Base-by-base conservation (phyloP, 2,888 invertebrate species). In the Ommatoiulus sabulosus region DNA sequence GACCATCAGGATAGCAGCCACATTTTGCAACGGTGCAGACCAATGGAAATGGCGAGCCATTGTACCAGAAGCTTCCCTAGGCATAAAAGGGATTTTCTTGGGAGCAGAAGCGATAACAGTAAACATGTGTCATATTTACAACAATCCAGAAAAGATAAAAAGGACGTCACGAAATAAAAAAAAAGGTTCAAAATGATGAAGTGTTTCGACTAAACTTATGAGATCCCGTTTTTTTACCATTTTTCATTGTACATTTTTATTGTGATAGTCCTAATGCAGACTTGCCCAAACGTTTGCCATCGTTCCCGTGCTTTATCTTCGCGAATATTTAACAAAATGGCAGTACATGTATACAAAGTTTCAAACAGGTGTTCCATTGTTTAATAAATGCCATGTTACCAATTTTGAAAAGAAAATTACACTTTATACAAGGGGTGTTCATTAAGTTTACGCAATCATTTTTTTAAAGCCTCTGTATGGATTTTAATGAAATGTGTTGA, bases 81-180 rank as follows among this genome's bases (percentile, higher is more conserved):
- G 10, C 72, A 72, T 72, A 72, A 72, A 48, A 72, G 72, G 72
- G 72, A 72, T 72, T 72, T 35, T 72, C 72, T 72, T 72, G 72
- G 24, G 10, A 72, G 72, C 24, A n/a, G 72, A n/a, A 35, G 6
- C 20, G 72, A 72, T 72, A 72, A 72, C 72, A 72, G 72, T 72
- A 72, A 72, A 72, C 72, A 72, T 72, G 72, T 72, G 72, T 72
- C 72, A 72, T 72, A 72, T 72, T 72, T 72, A 72, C 72, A 24
- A 72, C 72, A 72, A 72, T 72, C 24, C 72, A 72, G 24, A 8
- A 24, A 72, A 72, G 24, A 72, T 72, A 72, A 72, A 72, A 24
- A 72, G 15, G 10, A 72, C 10, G 20, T 72, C 72, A 24, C 24
- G 72, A 24, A 24, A 57, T n/a, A 57, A 72, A 72, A 72, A 24